Evolutionary conservation across 2,113 vertebrate genomes (phyloP).

Genomic region (Oryctolagus cuniculus): DNA sequence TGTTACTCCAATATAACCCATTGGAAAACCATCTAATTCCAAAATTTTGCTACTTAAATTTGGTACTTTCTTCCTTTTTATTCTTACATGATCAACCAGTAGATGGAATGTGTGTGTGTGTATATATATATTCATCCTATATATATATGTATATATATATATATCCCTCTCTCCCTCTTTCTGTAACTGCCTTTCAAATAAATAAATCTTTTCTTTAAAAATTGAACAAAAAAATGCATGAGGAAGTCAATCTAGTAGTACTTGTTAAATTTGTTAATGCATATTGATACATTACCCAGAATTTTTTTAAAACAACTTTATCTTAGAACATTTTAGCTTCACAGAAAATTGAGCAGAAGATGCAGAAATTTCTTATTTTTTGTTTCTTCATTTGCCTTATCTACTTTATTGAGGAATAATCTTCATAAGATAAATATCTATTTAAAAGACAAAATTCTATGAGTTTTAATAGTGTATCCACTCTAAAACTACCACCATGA

Average conservation of each 20-base stretch:
- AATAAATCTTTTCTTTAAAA: no score
- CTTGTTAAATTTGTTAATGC: not conserved
- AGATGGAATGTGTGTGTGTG: no score
- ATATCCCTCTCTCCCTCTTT: no score
- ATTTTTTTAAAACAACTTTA: not conserved
- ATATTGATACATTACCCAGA: not conserved
- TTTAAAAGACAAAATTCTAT: slow-evolving; percentile 25
- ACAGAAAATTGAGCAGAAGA: no score
- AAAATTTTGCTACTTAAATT: not conserved
- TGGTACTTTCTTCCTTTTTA: not conserved
- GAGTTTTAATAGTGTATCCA: not conserved
- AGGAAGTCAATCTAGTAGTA: not conserved
- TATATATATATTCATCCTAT: no score
- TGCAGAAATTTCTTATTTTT: no score
- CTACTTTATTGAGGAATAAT: not conserved
- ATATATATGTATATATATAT: no score
- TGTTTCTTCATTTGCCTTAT: not conserved
- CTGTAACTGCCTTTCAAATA: no score
- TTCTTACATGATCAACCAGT: not conserved
- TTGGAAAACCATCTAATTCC: not conserved
- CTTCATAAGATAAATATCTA: not conserved
- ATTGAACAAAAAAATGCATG: no score
- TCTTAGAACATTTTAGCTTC: not conserved
- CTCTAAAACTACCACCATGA: not conserved
- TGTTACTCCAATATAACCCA: not conserved